A percentile compares a stretch with the other conserved stretches of the same genome.
Conservation (phyloP, 2,113 vertebrate genomes). For the Varanus salvator region DNA sequence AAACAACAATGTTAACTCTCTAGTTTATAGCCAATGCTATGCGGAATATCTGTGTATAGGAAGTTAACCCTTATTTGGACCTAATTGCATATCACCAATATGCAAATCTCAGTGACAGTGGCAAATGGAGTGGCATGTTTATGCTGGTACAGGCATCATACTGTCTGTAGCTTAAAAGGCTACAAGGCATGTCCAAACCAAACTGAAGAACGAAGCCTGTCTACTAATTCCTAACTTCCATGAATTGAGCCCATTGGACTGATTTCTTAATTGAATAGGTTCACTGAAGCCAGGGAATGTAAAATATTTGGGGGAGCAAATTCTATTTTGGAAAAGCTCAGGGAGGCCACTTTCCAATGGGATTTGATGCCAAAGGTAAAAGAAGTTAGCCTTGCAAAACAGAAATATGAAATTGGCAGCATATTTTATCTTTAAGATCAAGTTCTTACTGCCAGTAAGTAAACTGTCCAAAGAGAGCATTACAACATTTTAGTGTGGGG, state of each 20-base stretch:
- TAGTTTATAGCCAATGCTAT: neutral
- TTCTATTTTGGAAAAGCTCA: too few relatives aligned
- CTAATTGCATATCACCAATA: neutral
- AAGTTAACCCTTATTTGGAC: neutral
- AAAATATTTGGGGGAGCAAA: neutral
- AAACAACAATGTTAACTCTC: neutral
- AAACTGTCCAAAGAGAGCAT: too few relatives aligned
- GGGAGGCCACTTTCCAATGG: too few relatives aligned
- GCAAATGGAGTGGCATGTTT: neutral
- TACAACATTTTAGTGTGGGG: neutral
- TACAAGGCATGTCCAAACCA: neutral
- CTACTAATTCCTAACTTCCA: neutral
- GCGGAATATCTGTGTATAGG: neutral
- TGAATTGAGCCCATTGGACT: neutral
- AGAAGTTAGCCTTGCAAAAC: too few relatives aligned
- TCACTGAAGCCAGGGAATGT: neutral
- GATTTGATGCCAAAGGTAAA: too few relatives aligned
- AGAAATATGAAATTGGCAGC: too few relatives aligned
- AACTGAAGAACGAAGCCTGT: too few relatives aligned
- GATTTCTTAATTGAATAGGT: neutral
- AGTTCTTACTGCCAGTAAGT: too few relatives aligned
- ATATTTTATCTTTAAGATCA: too few relatives aligned
- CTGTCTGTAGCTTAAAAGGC: neutral
- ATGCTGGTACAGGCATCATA: neutral
- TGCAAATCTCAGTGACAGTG: neutral